Evolutionary conservation across 2,888 invertebrate genomes (phyloP), one percentile per base, ranked within the genome.

Genomic region (Pedicia rivosa): DNA sequence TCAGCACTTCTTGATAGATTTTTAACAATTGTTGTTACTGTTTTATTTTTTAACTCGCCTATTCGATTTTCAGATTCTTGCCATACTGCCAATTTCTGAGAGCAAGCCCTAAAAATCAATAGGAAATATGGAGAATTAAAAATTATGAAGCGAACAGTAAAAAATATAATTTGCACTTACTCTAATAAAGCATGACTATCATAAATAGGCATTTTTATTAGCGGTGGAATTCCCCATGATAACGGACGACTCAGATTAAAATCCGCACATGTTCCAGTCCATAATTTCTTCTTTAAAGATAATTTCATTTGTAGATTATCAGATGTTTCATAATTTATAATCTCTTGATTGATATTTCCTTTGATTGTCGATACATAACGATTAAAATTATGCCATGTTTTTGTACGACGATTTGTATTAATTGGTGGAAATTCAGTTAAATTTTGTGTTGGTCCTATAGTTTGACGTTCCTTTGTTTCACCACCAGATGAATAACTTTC

Each of bases 261-360:
- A 48, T 59, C 48, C 64, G 68, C 44, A 62, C 66, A 46, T 40
- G 59, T 46, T 5, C 80, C 80, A 3, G 74, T 75, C 83, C 83
- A 83, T 32, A 82, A 66, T 57, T 77, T 77, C 53, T 74, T 77
- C 50, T 74, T 77, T 19, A 82, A 52, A 1, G 76, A 67, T 5
- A 82, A 55, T 53, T 77, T 78, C 6, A 78, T 68, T 57, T 78
- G 75, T 13, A 57, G 40, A 16, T 53, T 56, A 12, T 57, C 65
- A 33, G 47, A 31, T 6, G 37, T 40, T 22, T 44, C 40, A 17
- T 36, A 33, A 27, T 35, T 14, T 16, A 35, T 17, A 28, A 34
- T 35, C 35, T 39, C 39, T 15, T 37, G 16, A 39, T 40, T 40
- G 24, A 4, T 10, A 15, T 39, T 37, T 13, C 32, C 22, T 37